Base-by-base conservation (phyloP, 2,113 vertebrate species). In the Ifrita kowaldi region DNA sequence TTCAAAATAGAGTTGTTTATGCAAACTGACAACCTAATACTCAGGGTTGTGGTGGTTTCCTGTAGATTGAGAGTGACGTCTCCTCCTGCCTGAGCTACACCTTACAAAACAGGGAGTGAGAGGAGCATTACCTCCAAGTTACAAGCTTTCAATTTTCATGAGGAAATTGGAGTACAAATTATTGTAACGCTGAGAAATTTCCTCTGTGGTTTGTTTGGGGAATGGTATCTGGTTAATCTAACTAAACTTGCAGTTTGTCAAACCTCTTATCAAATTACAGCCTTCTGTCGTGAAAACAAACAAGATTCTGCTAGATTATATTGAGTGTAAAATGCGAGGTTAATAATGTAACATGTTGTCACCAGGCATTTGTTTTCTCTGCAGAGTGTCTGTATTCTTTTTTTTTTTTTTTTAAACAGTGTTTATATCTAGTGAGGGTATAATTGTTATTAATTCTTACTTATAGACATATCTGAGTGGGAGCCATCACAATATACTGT, bases 291-390 rank as follows among this genome's bases (percentile, higher is more conserved):
- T 71, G 62, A 81, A 88, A 95, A 91, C 90, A 82, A 94, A 95
- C 95, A 81, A 96, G 90, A 84, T 96, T 95, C 87, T 82, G 41
- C 73, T 93, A 71, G 75, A 85, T 96, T 87, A 77, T 79, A 85
- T 89, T 78, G 56, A 84, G 83, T 76, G 69, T 88, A 42, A 95
- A 92, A 94, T 88, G 93, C 44, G 83, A 91, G 86, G 92, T 93
- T 97, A 86, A 87, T 91, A 95, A 89, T 71, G 63, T 69, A 90
- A 60, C 37, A 4, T 49, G 17, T 87, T 96, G 85, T 89, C 93
- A 78, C 82, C 49, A 94, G 73, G 80, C 64, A 49, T 96, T 97
- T 96, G 84, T 96, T 97, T 93, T 86, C 96, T 91, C 47, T 84
- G 63, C 84, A 37, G 53, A 50, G 52, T 71, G 55, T 75, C 89